Evolutionary conservation across 2,888 invertebrate species (phyloP).

Genomic region (Eilema griseolum): DNA sequence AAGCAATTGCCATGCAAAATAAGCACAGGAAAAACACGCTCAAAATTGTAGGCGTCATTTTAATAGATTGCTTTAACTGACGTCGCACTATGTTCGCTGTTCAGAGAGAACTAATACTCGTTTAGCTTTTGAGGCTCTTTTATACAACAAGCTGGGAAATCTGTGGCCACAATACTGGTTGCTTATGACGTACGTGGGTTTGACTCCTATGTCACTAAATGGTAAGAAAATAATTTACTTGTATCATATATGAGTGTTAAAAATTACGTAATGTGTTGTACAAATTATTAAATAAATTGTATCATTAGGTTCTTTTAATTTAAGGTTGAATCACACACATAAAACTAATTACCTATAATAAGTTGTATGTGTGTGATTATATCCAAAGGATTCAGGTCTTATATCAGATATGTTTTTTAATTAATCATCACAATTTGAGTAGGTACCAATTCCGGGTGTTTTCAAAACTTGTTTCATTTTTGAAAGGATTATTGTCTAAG

Average conservation of each 20-base stretch:
- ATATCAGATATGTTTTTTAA: no score
- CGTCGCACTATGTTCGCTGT: background rate
- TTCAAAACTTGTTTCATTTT: no score
- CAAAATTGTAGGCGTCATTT: constrained; percentile 17
- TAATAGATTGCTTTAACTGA: background rate
- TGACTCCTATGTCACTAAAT: background rate
- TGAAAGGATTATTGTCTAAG: no score
- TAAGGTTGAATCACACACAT: background rate
- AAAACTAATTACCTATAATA: no score
- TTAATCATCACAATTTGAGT: no score
- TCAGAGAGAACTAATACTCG: constrained; percentile 4
- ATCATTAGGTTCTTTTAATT: background rate
- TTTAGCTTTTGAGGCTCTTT: background rate
- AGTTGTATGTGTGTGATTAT: no score
- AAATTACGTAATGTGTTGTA: background rate
- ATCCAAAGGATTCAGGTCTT: no score
- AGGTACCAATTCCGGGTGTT: no score
- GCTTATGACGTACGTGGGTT: constrained; percentile 10
- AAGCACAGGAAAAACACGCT: constrained; percentile 18
- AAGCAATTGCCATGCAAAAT: constrained; percentile 11
- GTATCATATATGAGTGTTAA: background rate
- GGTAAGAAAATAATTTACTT: background rate
- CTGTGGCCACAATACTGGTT: background rate
- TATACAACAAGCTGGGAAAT: constrained; percentile 12
- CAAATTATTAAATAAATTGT: background rate